Evolutionary conservation across 2,888 invertebrate genomes (phyloP).

Genomic region (Leptopterna dolabrata): DNA sequence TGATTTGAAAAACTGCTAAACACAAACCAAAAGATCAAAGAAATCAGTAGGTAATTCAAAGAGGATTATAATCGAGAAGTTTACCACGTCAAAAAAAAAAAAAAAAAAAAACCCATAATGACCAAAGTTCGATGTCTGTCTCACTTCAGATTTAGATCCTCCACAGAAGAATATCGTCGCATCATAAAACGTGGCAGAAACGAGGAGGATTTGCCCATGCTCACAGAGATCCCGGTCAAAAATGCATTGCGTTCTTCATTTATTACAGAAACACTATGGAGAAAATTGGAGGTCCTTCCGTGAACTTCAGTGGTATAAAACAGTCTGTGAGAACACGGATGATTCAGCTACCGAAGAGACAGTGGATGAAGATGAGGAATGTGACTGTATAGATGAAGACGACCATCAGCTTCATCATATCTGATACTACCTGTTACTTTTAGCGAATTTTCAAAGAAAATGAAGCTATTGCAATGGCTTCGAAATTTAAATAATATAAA

Average conservation of each 20-base stretch:
- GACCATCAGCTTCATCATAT: too few relatives aligned
- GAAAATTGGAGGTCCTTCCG: background rate
- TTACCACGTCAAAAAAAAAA: too few relatives aligned
- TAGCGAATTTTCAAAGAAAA: too few relatives aligned
- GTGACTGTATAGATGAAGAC: background rate
- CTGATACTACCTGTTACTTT: too few relatives aligned
- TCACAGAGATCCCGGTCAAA: background rate
- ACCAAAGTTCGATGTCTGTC: background rate
- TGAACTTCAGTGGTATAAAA: background rate
- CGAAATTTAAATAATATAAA: too few relatives aligned
- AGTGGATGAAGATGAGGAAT: background rate
- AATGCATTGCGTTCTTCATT: background rate
- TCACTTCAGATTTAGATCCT: background rate
- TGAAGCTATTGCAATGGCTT: too few relatives aligned
- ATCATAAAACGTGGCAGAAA: background rate
- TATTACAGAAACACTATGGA: background rate
- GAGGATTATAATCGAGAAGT: background rate
- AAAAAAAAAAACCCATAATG: too few relatives aligned
- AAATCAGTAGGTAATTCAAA: conserved; percentile 20
- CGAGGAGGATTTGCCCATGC: background rate
- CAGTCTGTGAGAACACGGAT: background rate
- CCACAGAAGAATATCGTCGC: background rate
- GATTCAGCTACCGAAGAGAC: background rate
- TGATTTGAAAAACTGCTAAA: conserved; percentile 12
- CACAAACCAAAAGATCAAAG: background rate